phyloP scores from a whole-genome alignment of 2,113 vertebrate genomes.

The Crotalus viridis region DNA sequence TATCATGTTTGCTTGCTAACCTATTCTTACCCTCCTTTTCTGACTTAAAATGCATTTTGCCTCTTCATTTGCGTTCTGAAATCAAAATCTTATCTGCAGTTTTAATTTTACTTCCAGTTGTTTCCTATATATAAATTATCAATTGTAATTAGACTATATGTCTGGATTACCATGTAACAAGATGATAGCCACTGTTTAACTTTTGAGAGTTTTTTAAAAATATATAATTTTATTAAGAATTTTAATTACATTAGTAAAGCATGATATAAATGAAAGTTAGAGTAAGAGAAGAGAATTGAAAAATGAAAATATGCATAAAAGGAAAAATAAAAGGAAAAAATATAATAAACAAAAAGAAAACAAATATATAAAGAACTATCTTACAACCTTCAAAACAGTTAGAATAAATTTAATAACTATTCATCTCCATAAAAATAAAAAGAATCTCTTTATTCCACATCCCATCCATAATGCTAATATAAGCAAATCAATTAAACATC shows the following conservation, averaged over 20 bases:
- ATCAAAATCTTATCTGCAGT: not conserved
- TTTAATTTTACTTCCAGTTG: not conserved
- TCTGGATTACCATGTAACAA: not conserved
- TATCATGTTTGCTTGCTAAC: not conserved
- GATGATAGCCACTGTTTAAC: not conserved
- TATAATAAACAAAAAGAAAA: not conserved
- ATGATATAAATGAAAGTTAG: not conserved
- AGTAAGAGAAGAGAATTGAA: not conserved
- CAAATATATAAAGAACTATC: not conserved
- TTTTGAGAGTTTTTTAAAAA: not conserved
- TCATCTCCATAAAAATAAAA: not conserved
- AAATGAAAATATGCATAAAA: not conserved
- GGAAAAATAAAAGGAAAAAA: not conserved
- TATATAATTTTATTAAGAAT: not conserved
- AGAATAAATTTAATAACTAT: not conserved
- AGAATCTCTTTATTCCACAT: not conserved
- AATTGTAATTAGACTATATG: not conserved
- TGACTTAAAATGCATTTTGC: not conserved
- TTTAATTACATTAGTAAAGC: not conserved
- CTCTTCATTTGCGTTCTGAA: not conserved
- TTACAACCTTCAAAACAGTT: not conserved
- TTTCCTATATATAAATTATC: not conserved
- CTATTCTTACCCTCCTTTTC: not conserved
- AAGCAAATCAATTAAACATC: no score
- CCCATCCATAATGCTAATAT: not conserved